Evolutionary conservation across 2,113 vertebrate species (phyloP), one percentile per base, ranked within the genome.

Genomic region (Chitala chitala): DNA sequence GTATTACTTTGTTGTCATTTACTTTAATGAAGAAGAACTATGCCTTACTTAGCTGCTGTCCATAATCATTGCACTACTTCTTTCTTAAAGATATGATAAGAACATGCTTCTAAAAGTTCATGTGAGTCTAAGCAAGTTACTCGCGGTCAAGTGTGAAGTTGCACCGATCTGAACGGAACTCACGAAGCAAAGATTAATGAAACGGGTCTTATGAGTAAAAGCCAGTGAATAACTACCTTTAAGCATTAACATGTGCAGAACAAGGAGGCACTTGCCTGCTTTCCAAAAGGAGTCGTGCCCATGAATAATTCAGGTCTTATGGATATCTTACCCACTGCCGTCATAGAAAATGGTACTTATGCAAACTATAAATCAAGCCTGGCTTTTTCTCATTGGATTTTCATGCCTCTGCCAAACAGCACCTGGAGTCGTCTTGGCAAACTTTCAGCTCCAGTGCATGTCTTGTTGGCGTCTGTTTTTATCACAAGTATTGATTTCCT

Each of bases 261-360:
- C 68, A 36, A 26, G 29, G 17, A 33, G 29, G 68, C 68, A 51
- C 33, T 17, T 20, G 48, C 56, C 50, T n/a, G 71, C 46, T n/a
- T 26, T 69, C 71, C 70, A 17, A 44, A 53, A 26, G n/a, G 1
- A 66, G 31, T 44, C 17, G 10, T n/a, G 50, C 56, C 71, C 7
- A 42, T 75, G 59, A 76, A 75, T 69, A 54, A 73, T 78, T 74
- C 3, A 74, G 65, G 58, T 38, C 22, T n/a, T 75, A 66, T 63
- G 54, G 51, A 38, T 61, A 69, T 72, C 58, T 42, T 15, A 42
- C 65, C 36, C 50, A 48, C 44, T 70, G 65, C 64, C 40, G 74
- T 26, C 66, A 61, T 55, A 42, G 68, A 75, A 76, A 72, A 66
- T 44, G 71, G 55, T 58, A 38, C 55, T 72, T 46, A n/a, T 44